Conservation (phyloP, 2,888 invertebrate genomes). For the Congeria kusceri region DNA sequence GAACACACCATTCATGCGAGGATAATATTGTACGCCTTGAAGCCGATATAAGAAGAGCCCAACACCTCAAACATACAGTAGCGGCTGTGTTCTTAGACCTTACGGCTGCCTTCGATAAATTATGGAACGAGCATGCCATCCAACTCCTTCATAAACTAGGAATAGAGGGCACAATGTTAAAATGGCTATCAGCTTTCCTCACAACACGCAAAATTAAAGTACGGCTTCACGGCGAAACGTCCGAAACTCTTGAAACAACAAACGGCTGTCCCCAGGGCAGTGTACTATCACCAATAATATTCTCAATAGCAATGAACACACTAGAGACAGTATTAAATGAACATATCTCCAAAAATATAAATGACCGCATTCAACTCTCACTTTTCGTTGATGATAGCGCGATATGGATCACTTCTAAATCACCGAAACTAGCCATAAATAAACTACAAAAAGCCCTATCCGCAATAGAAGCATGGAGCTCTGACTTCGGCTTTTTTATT, state of each 20-base stretch:
- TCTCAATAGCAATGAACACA: neutral
- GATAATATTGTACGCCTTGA: conserved; percentile 9
- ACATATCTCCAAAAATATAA: too few species aligned
- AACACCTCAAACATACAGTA: neutral
- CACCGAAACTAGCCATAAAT: too few species aligned
- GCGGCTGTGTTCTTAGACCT: conserved; percentile 8
- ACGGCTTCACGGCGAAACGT: neutral
- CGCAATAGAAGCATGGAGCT: too few species aligned
- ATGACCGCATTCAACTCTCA: too few species aligned
- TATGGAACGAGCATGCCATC: conserved; percentile 3
- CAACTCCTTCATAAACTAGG: neutral
- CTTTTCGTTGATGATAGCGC: too few species aligned
- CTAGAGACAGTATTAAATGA: neutral
- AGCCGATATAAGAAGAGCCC: neutral
- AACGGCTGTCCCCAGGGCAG: conserved; percentile 11
- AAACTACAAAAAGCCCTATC: too few species aligned
- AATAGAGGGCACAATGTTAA: neutral
- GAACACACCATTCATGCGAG: conserved; percentile 1
- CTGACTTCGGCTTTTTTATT: too few species aligned
- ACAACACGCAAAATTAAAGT: neutral
- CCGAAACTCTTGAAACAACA: conserved; percentile 7
- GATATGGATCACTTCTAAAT: too few species aligned
- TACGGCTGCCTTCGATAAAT: conserved; percentile 8
- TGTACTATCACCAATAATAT: conserved; percentile 3
- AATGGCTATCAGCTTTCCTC: conserved; percentile 1